phyloP scores from a whole-genome alignment of 2,113 vertebrate genomes.

The sheep (Ovis aries) region DNA sequence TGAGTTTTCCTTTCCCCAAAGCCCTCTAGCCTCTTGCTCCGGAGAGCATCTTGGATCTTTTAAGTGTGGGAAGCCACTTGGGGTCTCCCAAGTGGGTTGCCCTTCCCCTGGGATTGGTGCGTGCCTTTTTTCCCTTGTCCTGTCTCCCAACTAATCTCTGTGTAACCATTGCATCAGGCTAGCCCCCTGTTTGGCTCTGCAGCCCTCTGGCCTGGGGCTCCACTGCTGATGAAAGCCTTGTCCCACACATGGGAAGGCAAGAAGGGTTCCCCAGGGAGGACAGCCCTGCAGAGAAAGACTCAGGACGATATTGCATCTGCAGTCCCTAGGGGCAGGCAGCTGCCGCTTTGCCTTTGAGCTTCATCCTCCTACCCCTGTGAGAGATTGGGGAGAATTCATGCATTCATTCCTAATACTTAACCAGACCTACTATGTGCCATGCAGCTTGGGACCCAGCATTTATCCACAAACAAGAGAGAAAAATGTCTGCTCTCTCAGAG shows the following conservation, averaged over 20 bases:
- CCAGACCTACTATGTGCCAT: background rate
- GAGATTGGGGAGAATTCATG: background rate
- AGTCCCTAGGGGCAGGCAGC: slow-evolving; percentile 43
- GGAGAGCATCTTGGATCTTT: slow-evolving; percentile 35
- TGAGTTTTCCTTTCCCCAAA: background rate
- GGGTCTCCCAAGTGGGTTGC: background rate
- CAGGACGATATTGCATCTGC: slow-evolving; percentile 58
- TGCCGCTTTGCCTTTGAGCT: background rate
- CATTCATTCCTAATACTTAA: slow-evolving; percentile 6
- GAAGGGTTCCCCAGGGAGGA: slow-evolving; percentile 44
- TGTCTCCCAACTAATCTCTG: background rate
- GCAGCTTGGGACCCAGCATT: background rate
- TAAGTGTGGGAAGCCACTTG: slow-evolving; percentile 31
- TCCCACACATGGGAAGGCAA: slow-evolving; percentile 60
- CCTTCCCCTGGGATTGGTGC: background rate
- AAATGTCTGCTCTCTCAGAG: background rate
- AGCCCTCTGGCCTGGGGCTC: slow-evolving; percentile 45
- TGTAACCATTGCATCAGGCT: slow-evolving; percentile 73
- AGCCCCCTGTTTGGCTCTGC: slow-evolving; percentile 61
- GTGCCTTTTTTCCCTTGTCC: background rate
- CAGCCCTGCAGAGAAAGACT: slow-evolving; percentile 62
- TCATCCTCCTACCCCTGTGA: background rate
- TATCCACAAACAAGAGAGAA: background rate
- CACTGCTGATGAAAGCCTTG: slow-evolving; percentile 73
- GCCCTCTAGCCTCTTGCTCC: background rate